These are phyloP conservation scores for Betta splendens DNA, from an alignment of 2,797 vertebrate genomes.

Conservation along the genomic window DNA sequence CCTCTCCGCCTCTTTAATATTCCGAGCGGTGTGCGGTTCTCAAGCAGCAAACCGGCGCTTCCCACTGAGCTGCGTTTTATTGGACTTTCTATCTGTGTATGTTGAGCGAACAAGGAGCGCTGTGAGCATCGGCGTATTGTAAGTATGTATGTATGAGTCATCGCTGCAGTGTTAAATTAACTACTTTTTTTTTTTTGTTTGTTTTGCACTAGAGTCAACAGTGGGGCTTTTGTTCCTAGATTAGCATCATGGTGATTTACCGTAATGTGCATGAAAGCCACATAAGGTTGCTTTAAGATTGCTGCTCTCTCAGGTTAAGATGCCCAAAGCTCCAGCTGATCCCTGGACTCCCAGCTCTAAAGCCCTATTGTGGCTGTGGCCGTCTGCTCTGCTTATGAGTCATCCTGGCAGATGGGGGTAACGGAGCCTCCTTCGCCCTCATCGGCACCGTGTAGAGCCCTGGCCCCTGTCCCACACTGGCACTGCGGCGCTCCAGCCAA, in stretches of 20 bases:
- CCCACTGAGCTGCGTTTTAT: slow-evolving; percentile 39
- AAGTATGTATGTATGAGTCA: slow-evolving; percentile 21
- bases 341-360: slow-evolving; percentile 14
- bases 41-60: slow-evolving; percentile 28
- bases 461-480: slow-evolving; percentile 34
- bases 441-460: slow-evolving; percentile 5
- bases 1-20: slow-evolving; percentile 22
- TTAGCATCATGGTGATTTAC: no score
- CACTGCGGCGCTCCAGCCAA: slow-evolving; percentile 29
- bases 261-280: not conserved
- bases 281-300: slow-evolving; percentile 6
- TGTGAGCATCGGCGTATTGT: slow-evolving; percentile 6
- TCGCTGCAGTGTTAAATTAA: not conserved
- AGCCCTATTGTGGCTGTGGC: slow-evolving; percentile 26
- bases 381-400: slow-evolving; percentile 28
- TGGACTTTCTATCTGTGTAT: not conserved
- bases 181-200: no score
- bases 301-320: slow-evolving; percentile 5
- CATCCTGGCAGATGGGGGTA: slow-evolving; percentile 49
- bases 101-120: slow-evolving; percentile 2
- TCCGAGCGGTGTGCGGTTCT: slow-evolving; percentile 25
- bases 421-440: slow-evolving; percentile 25
- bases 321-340: slow-evolving; percentile 13
- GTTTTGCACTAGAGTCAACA: not conserved
- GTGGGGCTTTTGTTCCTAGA: no score